Evolutionary conservation across 2,888 invertebrate species (phyloP), one percentile per base, ranked within the genome.

Genomic region (Dasysyrphus albostriatus): DNA sequence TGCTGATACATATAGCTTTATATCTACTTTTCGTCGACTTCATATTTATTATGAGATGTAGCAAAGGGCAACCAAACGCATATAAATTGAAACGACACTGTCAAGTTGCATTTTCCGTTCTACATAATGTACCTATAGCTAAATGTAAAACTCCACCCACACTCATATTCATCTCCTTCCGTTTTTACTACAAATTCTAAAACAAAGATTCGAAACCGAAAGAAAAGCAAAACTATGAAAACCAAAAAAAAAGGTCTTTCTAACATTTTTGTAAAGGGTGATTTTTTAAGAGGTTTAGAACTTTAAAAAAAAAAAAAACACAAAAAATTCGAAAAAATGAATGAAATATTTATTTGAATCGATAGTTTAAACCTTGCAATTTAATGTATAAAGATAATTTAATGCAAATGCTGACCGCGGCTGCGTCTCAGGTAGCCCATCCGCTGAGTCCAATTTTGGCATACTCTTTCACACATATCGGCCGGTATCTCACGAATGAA

Each of bases 11-110:
- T 19, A 34, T 19, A 24, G 12, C 32, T 34, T 6, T 32, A 19
- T n/a, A 19, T 16, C 47, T 32, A 14, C 49, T 65, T 65, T 34
- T 34, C 42, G 59, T 73, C 56, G 49, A 75, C 58, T 34, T 82
- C 7, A 16, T 14, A 82, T 87, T 87, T 82, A 87, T 87, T 78
- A 70, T 61, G 63, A 63, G 51, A 74, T 51, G 74, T 63, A 49
- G 70, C 69, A 72, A 78, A 70, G 82, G 76, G 59, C 70, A 74
- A 63, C 24, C 42, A 49, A 49, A 69, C 63, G 49, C 78, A 65
- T 59, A 87, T 87, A 82, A 87, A 82, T 82, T 87, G 73, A 78
- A 78, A 42, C 39, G 44, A 69, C 58, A 84, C 83, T 76, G 83
- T 80, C 83, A 72, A 72, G 74, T 70, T 24, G 65, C 75, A 72